Percentiles rank a stretch among this genome's conserved stretches.
These are phyloP conservation scores for Alcis repandata DNA, from an alignment of 2,888 invertebrate genomes.

Conservation along the genomic window DNA sequence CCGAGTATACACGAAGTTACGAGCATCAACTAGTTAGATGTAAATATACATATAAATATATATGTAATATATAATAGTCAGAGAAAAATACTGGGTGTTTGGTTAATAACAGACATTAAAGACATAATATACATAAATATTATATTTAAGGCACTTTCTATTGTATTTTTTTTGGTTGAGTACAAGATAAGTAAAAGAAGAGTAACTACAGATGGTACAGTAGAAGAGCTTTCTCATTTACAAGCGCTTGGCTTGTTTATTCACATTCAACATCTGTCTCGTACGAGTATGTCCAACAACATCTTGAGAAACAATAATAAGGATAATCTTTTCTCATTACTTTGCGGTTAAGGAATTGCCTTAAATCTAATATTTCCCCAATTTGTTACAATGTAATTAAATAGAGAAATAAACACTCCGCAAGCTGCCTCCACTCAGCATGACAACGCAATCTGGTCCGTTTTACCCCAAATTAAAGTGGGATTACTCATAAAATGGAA, in stretches of 20 bases:
- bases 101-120: too few species aligned
- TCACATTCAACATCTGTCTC: background rate
- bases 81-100: too few species aligned
- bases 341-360: conserved; percentile 27
- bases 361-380: conserved; percentile 20
- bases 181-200: too few species aligned
- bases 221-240: too few species aligned
- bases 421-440: conserved; percentile 24
- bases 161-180: too few species aligned
- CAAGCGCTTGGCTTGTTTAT: background rate
- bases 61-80: too few species aligned
- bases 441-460: conserved; percentile 27
- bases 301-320: background rate
- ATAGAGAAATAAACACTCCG: conserved; percentile 26
- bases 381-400: conserved; percentile 20
- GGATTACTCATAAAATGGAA: conserved; percentile 28
- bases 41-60: too few species aligned
- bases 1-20: too few species aligned
- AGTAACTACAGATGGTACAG: too few species aligned
- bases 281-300: background rate
- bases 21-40: too few species aligned
- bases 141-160: too few species aligned
- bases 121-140: too few species aligned
- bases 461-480: conserved; percentile 28
- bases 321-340: conserved; percentile 9